These are phyloP conservation scores for Cabera pusaria DNA, from an alignment of 2,888 invertebrate species.

Conservation along the genomic window DNA sequence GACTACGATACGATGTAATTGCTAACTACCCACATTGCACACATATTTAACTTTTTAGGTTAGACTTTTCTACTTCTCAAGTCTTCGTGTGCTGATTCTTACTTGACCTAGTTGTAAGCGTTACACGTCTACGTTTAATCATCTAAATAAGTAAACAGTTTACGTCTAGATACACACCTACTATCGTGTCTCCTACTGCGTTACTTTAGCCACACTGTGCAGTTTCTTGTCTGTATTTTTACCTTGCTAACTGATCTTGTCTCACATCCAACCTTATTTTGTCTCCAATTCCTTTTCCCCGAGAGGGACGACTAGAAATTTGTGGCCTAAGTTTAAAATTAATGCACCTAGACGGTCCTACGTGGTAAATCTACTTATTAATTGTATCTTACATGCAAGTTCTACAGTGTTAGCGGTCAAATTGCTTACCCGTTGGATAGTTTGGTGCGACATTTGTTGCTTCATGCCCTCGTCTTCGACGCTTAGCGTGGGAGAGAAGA, in stretches of 20 bases:
- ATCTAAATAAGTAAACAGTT: conserved; percentile 7
- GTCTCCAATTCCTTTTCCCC: conserved; percentile 78
- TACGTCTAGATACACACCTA: conserved; percentile 35
- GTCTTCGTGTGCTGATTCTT: neutral
- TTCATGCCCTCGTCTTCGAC: conserved; percentile 76
- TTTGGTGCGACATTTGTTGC: conserved; percentile 76
- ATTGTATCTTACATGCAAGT: conserved; percentile 49
- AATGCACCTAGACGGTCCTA: conserved; percentile 51
- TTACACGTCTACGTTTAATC: conserved; percentile 12
- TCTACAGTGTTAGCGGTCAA: conserved; percentile 41
- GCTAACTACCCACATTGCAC: too few relatives aligned
- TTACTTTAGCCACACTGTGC: conserved; percentile 68
- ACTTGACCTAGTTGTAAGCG: neutral
- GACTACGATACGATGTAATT: too few relatives aligned
- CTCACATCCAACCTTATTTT: conserved; percentile 80
- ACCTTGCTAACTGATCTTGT: conserved; percentile 78
- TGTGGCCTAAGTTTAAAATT: conserved; percentile 68
- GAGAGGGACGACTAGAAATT: conserved; percentile 78
- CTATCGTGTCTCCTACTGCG: conserved; percentile 41
- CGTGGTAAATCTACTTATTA: conserved; percentile 43
- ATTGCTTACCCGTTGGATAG: conserved; percentile 77
- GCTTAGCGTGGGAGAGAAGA: conserved; percentile 72
- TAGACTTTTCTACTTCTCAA: neutral
- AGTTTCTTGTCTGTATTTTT: conserved; percentile 58
- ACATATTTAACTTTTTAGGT: too few relatives aligned